Evolutionary conservation across 1,140 invertebrate species (phyloP).

Genomic region (Eciton burchellii): DNA sequence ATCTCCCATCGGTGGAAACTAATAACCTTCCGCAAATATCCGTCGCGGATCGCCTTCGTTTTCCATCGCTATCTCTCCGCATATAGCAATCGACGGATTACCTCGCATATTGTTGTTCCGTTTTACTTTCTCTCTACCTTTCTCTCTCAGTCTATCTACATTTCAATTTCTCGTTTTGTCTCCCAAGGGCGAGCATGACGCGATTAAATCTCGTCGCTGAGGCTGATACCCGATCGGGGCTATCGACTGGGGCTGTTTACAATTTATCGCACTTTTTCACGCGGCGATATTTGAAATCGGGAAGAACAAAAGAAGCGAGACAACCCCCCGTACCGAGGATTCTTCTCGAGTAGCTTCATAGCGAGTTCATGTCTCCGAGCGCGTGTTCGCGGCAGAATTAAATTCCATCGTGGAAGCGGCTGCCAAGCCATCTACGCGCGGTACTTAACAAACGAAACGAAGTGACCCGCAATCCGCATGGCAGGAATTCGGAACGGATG

Average conservation of each 20-base stretch:
- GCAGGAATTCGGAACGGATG: slow-evolving; percentile 2
- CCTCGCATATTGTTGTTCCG: slow-evolving; percentile 51
- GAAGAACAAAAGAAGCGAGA: slow-evolving; percentile 36
- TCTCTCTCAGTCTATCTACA: neutral
- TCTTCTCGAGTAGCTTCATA: slow-evolving; percentile 7
- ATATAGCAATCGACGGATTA: slow-evolving; percentile 41
- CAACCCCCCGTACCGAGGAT: neutral
- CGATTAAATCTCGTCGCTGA: slow-evolving; percentile 27
- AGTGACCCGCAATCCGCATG: slow-evolving; percentile 29
- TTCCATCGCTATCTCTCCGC: slow-evolving; percentile 42
- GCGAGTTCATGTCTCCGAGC: slow-evolving; percentile 26
- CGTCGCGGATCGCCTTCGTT: slow-evolving; percentile 31
- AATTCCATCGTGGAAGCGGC: slow-evolving; percentile 25
- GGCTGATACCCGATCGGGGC: neutral
- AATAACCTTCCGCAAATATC: slow-evolving; percentile 54
- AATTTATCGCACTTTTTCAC: slow-evolving; percentile 34
- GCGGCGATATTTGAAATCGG: slow-evolving; percentile 12
- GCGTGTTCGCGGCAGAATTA: slow-evolving; percentile 47
- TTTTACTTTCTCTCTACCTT: neutral
- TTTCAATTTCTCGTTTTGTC: slow-evolving; percentile 25
- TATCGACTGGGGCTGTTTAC: slow-evolving; percentile 12
- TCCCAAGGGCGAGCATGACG: slow-evolving; percentile 9
- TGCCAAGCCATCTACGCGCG: neutral
- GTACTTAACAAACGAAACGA: slow-evolving; percentile 54
- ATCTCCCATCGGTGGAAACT: slow-evolving; percentile 43